Conservation (phyloP, 2,797 vertebrate genomes). For the Taeniopygia guttata region DNA sequence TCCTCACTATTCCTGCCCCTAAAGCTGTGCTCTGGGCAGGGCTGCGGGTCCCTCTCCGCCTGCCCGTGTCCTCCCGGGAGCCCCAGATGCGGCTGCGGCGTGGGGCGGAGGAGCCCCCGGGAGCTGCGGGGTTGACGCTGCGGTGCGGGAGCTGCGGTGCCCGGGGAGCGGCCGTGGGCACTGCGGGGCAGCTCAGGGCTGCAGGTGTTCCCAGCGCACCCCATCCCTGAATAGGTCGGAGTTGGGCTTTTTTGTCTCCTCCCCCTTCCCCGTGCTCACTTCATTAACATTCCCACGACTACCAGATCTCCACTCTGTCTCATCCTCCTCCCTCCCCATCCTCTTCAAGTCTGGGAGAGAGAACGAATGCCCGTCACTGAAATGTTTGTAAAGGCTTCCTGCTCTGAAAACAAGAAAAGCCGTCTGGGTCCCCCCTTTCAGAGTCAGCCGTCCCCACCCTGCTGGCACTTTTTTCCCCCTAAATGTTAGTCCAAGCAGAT, state of each 20-base stretch:
- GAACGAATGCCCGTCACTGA: neutral
- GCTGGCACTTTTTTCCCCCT: neutral
- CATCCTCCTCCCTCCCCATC: neutral
- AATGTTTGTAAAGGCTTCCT: conserved; percentile 10
- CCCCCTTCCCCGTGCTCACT: neutral
- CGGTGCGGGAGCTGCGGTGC: neutral
- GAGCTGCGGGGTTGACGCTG: neutral
- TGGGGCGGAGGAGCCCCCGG: conserved; percentile 50
- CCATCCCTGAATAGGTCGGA: neutral
- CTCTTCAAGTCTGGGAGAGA: neutral
- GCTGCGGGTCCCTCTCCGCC: neutral
- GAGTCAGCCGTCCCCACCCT: neutral
- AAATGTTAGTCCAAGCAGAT: neutral
- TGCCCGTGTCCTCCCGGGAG: neutral
- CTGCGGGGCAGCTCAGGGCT: neutral
- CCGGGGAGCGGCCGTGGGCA: neutral
- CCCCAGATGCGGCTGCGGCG: conserved; percentile 66
- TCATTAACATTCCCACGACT: conserved; percentile 47
- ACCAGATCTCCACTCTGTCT: neutral
- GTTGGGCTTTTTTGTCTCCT: too few relatives aligned
- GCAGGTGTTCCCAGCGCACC: neutral
- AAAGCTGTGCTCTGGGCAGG: neutral
- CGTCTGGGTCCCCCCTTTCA: neutral
- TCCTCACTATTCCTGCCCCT: accelerated
- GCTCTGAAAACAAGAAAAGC: neutral